Conservation (phyloP, 2,888 invertebrate species). For the Dynastes maya region DNA sequence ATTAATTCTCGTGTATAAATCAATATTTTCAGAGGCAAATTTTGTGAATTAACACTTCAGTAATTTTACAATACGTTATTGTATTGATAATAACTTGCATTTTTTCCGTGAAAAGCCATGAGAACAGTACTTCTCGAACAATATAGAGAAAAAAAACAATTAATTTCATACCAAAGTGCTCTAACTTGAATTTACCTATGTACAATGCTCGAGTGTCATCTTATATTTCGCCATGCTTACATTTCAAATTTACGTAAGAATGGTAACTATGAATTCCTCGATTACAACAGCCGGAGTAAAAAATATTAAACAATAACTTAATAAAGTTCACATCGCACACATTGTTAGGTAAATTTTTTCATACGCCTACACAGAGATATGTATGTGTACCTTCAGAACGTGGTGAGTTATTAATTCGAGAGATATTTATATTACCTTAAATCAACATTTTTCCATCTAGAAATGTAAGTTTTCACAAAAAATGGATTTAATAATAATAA, state of each 20-base stretch:
- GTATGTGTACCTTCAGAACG: too few relatives aligned
- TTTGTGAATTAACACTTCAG: too few relatives aligned
- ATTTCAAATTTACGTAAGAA: constrained; percentile 14
- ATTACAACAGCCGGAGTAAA: constrained; percentile 5
- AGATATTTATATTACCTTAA: too few relatives aligned
- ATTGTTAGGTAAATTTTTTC: constrained; percentile 11
- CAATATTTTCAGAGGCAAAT: too few relatives aligned
- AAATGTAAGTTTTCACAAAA: too few relatives aligned
- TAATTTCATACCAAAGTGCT: constrained; percentile 28
- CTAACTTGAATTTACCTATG: constrained; percentile 21
- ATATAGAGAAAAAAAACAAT: not conserved
- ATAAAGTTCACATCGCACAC: constrained; percentile 29
- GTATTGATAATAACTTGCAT: too few relatives aligned
- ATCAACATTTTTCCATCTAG: too few relatives aligned
- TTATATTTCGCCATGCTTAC: constrained; percentile 9
- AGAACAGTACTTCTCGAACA: constrained; percentile 11
- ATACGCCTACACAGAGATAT: not conserved
- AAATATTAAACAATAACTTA: constrained; percentile 38
- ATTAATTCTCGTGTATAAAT: too few relatives aligned
- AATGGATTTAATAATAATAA: too few relatives aligned
- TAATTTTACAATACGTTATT: too few relatives aligned
- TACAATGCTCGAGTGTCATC: constrained; percentile 26
- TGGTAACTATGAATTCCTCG: not conserved
- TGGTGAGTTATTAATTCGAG: too few relatives aligned
- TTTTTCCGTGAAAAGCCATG: not conserved